Evolutionary conservation across 2,888 invertebrate species (phyloP), one percentile per base, ranked within the genome.

Genomic region (Diloba caeruleocephala): DNA sequence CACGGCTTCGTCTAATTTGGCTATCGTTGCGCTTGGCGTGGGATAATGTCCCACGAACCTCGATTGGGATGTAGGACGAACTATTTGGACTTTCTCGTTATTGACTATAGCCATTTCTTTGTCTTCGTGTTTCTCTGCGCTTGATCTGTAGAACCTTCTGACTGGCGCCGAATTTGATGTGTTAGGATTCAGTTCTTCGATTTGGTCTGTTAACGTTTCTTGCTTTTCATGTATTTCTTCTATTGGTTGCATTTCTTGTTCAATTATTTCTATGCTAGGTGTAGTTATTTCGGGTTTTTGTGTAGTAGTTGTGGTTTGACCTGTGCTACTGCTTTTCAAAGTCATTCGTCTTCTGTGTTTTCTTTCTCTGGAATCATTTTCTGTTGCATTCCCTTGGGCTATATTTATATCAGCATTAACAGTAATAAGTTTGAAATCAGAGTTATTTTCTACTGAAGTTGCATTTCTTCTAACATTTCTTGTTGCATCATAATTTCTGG

Each of bases 51-150:
- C 89, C 5, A 89, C 88, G 19, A 87, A 62, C 65, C 69, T 84
- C 12, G 86, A 81, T 42, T 76, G 71, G 3, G 88, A 59, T 0
- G 87, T 89, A 0, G 92, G 91, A 62, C 90, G 80, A 1, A 92
- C 77, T 13, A 92, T 89, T 76, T 90, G 90, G 17, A 93, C 84
- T 65, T 83, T 89, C 46, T 92, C 89, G 60, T 90, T 88, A 60
- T 91, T 90, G 1, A 90, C 73, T 36, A 86, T 59, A 44, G 81
- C 74, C 71, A 89, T 86, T 72, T 92, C 90, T 72, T 79, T 84
- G 0, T 79, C 76, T 39, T 78, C 74, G 42, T 52, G 43, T 45
- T 69, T 84, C 70, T 93, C 92, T 3, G 85, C 87, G 45, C 92
- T 92, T 1, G 93, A 92, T 78, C 92, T 83, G 23, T 92, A 88